A percentile compares a stretch with the other conserved stretches of the same genome.
phyloP scores from a whole-genome alignment of 2,888 invertebrate species.

The Xestia xanthographa region DNA sequence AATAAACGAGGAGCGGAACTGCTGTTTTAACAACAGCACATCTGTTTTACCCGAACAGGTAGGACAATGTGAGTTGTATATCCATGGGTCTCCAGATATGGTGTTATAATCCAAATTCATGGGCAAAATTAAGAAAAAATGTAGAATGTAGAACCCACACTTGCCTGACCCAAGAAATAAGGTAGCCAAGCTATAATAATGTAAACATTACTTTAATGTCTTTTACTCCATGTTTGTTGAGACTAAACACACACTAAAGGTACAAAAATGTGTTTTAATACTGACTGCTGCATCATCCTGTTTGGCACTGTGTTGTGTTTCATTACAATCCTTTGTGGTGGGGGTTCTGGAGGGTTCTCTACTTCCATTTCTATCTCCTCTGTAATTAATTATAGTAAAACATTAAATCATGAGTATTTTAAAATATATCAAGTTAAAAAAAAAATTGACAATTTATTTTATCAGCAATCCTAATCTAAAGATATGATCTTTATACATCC shows the following conservation, averaged over 20 bases:
- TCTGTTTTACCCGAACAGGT: neutral
- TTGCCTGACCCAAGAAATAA: neutral
- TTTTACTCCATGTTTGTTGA: slow-evolving; percentile 33
- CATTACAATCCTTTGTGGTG: slow-evolving; percentile 92
- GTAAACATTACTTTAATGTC: neutral
- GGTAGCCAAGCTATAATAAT: neutral
- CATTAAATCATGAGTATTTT: neutral
- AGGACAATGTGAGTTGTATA: neutral
- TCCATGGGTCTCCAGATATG: neutral
- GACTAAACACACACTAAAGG: slow-evolving; percentile 6
- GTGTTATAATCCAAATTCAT: neutral
- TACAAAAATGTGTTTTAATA: slow-evolving; percentile 57
- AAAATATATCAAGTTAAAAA: neutral
- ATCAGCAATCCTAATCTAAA: no score
- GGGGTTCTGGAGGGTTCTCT: slow-evolving; percentile 91
- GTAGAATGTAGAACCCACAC: neutral
- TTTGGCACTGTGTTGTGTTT: slow-evolving; percentile 94
- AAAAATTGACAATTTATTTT: no score
- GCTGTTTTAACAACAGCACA: neutral
- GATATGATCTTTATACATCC: no score
- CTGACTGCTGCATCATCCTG: slow-evolving; percentile 94
- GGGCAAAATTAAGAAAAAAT: neutral
- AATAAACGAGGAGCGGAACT: slow-evolving; percentile 31
- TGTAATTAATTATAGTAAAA: slow-evolving; percentile 73
- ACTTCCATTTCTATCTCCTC: slow-evolving; percentile 91